Base-by-base conservation (phyloP, 1,140 invertebrate species). In the Ceratina calcarata region DNA sequence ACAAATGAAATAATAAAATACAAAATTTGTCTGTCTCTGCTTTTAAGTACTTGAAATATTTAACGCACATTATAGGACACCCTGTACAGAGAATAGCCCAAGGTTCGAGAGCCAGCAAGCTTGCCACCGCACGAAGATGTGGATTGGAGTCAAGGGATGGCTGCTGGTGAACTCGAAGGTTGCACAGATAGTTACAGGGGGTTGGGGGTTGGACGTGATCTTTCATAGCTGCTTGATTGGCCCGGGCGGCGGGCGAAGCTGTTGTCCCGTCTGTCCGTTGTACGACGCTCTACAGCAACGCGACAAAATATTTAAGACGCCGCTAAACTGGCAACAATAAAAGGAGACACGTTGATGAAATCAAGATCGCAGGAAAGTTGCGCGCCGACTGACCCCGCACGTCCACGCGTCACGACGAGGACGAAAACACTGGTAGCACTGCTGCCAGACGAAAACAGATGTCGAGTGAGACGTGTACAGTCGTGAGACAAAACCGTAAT, bases 161-260 rank as follows among this genome's bases (percentile, higher is more conserved):
- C 80, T 66, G 81, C 71, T 62, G 81, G 76, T 83, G 82, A 87
- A 78, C 85, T 84, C 80, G 81, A 83, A 83, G 83, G 87, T 82
- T 82, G 84, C 80, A 80, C 81, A 76, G 84, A 76, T 81, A 66
- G 65, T 65, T 78, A 78, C 75, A 16, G 71, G 76, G 87, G 86
- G 80, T 80, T 84, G 76, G 86, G 86, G 87, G 80, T 82, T 89
- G 91, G 85, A 93, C 91, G 92, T 93, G 92, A 92, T 92, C 91
- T 92, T 92, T 92, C 91, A 92, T 91, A 89, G 91, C 85, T 86
- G 91, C 90, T 92, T 93, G 91, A 92, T 93, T 93, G 92, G 87
- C 87, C 84, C 80, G 64, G 66, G 53, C 67, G 13, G 78, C 66
- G 72, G 60, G 87, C 24, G 49, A 81, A 91, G 86, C 75, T 91